A percentile compares a stretch with the other conserved stretches of the same genome.
These are phyloP conservation scores for Ophthalmolycus amberensis DNA, from an alignment of 2,113 vertebrate species.

Conservation along the genomic window DNA sequence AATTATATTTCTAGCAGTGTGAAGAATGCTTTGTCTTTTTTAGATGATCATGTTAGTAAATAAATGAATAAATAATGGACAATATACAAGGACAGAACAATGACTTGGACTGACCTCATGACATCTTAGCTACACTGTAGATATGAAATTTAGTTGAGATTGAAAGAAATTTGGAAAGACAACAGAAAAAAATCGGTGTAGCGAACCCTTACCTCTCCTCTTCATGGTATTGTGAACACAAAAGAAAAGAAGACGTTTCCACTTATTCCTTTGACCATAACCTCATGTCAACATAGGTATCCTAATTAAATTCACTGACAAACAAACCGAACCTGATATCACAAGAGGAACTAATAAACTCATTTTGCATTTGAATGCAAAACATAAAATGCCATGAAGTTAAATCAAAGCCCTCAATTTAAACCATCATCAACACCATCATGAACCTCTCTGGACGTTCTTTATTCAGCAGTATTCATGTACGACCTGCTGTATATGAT, in stretches of 20 bases:
- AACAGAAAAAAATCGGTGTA: neutral
- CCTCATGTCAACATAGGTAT: neutral
- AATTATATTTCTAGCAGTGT: neutral
- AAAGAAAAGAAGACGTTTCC: neutral
- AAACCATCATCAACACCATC: slow-evolving; percentile 10
- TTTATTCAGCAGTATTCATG: slow-evolving; percentile 12
- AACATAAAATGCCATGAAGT: neutral
- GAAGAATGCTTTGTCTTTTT: neutral
- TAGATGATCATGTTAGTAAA: neutral
- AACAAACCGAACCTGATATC: neutral
- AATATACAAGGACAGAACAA: neutral
- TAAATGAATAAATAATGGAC: neutral
- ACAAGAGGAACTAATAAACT: neutral
- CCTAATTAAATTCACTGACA: neutral
- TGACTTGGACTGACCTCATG: neutral
- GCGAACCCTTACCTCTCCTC: too few species aligned
- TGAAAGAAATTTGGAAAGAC: neutral
- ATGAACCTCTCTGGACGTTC: slow-evolving; percentile 15
- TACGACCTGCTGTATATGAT: slow-evolving; percentile 10
- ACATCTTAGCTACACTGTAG: neutral
- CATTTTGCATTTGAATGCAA: neutral
- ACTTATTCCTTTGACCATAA: neutral
- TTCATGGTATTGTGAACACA: neutral
- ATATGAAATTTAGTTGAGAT: neutral
- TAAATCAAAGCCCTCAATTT: slow-evolving; percentile 6